phyloP scores from a whole-genome alignment of 2,888 invertebrate species.

The Teleiodes luculella region DNA sequence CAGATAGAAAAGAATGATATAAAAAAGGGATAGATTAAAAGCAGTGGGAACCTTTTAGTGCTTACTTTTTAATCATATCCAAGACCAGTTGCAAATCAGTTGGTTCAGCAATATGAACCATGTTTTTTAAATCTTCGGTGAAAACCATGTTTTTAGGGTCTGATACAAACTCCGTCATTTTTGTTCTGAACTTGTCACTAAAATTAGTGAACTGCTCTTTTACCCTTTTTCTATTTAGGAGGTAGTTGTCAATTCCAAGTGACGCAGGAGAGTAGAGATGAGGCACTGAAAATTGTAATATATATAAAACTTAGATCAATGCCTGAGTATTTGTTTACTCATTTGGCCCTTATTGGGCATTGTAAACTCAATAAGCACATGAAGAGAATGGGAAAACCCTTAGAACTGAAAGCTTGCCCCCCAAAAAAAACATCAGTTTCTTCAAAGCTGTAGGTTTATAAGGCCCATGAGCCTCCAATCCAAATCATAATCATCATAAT shows the following conservation, averaged over 20 bases:
- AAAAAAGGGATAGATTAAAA: too few relatives aligned
- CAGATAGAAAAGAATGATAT: too few relatives aligned
- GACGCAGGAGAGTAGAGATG: constrained; percentile 76
- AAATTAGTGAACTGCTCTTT: constrained; percentile 80
- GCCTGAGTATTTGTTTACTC: too few relatives aligned
- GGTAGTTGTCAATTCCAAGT: constrained; percentile 81
- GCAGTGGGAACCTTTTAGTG: background rate
- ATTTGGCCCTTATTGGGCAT: too few relatives aligned
- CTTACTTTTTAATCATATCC: constrained; percentile 85
- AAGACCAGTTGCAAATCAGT: constrained; percentile 81
- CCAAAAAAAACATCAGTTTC: too few relatives aligned
- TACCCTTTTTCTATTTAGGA: constrained; percentile 69
- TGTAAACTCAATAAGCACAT: too few relatives aligned
- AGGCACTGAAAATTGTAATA: background rate
- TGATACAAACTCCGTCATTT: constrained; percentile 82
- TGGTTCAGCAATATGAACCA: constrained; percentile 84
- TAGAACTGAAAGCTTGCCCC: too few relatives aligned
- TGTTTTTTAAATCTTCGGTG: constrained; percentile 91
- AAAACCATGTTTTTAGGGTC: constrained; percentile 84
- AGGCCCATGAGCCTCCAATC: too few relatives aligned
- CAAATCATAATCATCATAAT: too few relatives aligned
- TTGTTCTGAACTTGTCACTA: constrained; percentile 81
- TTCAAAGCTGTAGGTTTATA: too few relatives aligned
- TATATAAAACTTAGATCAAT: background rate
- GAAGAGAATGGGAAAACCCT: too few relatives aligned